These are phyloP conservation scores for Cryptomyrus ogoouensis DNA, from an alignment of 2,113 vertebrate genomes.

Conservation along the genomic window DNA sequence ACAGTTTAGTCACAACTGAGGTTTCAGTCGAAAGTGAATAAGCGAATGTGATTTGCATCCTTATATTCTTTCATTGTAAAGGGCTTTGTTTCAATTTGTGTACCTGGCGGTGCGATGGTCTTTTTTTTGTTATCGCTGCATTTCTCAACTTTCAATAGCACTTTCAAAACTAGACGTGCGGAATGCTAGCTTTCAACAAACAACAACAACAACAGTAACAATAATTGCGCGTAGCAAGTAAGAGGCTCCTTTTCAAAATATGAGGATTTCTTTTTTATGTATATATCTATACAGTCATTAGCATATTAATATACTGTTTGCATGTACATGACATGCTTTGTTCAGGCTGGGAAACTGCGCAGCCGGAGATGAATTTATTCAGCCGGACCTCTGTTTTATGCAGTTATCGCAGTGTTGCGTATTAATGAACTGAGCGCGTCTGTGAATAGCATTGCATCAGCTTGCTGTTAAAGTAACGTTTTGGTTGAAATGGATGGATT, in stretches of 20 bases:
- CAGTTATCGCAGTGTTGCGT: not conserved
- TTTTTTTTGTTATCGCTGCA: not conserved
- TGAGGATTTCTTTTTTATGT: not conserved
- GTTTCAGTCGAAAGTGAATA: not conserved
- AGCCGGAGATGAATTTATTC: not conserved
- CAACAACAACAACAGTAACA: not conserved
- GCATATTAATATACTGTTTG: not conserved
- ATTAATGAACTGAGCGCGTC: not conserved
- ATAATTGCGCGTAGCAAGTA: not conserved
- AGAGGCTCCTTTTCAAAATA: not conserved
- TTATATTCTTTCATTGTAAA: not conserved
- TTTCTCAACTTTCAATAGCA: not conserved
- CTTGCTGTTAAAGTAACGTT: slow-evolving; percentile 5
- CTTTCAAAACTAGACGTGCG: not conserved
- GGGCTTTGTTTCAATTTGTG: not conserved
- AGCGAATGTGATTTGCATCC: not conserved
- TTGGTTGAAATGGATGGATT: not conserved
- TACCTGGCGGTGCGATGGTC: not conserved
- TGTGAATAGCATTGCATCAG: slow-evolving; percentile 5
- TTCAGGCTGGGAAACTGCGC: not conserved
- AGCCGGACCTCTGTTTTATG: not conserved
- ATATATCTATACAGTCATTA: not conserved
- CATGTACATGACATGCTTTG: not conserved
- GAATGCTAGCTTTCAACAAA: not conserved
- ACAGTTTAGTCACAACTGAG: not conserved